Evolutionary conservation across 2,113 vertebrate species (phyloP).

Genomic region (Parus major): DNA sequence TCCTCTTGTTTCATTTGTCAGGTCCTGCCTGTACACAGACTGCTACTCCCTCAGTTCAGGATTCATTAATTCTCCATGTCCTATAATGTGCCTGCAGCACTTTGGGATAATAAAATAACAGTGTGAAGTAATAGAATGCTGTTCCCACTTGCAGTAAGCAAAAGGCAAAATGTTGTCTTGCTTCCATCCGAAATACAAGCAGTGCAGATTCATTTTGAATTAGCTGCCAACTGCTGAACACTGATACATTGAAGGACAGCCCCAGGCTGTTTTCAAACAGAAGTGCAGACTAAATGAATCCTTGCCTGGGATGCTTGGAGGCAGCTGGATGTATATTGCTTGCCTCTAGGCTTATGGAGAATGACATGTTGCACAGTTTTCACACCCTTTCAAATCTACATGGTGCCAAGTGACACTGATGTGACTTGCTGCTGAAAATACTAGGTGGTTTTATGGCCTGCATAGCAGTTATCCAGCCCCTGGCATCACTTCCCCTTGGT

Average conservation of each 20-base stretch:
- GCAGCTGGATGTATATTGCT: conserved; percentile 26
- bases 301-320: conserved; percentile 8
- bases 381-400: background rate
- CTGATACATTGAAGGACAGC: background rate
- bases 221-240: background rate
- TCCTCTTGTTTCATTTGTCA: conserved; percentile 29
- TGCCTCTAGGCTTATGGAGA: conserved; percentile 7
- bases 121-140: background rate
- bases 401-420: background rate
- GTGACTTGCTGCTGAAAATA: background rate
- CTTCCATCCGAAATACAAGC: background rate
- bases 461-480: background rate
- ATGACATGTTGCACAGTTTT: background rate
- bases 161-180: background rate
- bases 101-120: conserved; percentile 24
- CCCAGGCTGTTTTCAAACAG: conserved; percentile 52
- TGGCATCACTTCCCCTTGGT: background rate
- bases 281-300: conserved; percentile 18
- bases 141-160: conserved; percentile 10
- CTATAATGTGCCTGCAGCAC: conserved; percentile 13
- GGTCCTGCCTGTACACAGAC: background rate
- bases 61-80: conserved; percentile 33
- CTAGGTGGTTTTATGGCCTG: background rate
- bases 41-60: background rate
- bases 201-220: background rate